Percentiles rank a stretch among this genome's conserved stretches.
phyloP scores from a whole-genome alignment of 2,888 invertebrate species.

The Poecilobothrus nobilitatus region DNA sequence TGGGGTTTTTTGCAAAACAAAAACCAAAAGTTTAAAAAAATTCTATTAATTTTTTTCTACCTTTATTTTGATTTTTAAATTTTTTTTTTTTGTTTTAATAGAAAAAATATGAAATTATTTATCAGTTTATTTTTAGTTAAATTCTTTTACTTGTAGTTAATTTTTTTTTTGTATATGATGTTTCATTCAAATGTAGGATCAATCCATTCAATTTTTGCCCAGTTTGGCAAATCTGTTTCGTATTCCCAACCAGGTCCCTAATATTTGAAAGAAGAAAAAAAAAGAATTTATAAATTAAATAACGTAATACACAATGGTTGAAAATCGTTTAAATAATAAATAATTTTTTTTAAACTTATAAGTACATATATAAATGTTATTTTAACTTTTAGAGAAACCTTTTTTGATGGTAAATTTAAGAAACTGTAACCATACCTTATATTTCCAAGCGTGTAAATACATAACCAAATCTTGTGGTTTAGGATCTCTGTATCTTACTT shows the following conservation, averaged over 20 bases:
- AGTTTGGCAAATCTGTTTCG: constrained; percentile 82
- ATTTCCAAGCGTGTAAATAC: constrained; percentile 94
- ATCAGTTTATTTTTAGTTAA: neutral
- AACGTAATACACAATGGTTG: neutral
- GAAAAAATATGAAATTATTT: constrained; percentile 3
- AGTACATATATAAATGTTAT: too few species aligned
- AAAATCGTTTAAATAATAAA: too few species aligned
- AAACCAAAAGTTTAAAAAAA: too few species aligned
- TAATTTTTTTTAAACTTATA: too few species aligned
- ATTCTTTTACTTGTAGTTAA: neutral
- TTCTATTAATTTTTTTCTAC: neutral
- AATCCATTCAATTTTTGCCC: constrained; percentile 82
- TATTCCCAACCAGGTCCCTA: constrained; percentile 94
- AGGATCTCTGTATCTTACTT: constrained; percentile 84
- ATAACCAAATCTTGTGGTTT: constrained; percentile 85
- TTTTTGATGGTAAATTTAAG: neutral
- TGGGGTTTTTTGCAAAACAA: too few species aligned
- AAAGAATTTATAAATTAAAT: neutral
- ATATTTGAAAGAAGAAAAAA: constrained; percentile 24
- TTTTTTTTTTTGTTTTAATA: neutral
- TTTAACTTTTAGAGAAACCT: too few species aligned
- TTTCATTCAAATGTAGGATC: constrained; percentile 50
- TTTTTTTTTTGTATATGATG: neutral
- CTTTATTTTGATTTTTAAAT: neutral
- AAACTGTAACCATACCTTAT: constrained; percentile 57